A percentile compares a stretch with the other conserved stretches of the same genome.
Evolutionary conservation across 2,113 vertebrate genomes (phyloP).

Genomic region (Gnathonemus longibarbis): DNA sequence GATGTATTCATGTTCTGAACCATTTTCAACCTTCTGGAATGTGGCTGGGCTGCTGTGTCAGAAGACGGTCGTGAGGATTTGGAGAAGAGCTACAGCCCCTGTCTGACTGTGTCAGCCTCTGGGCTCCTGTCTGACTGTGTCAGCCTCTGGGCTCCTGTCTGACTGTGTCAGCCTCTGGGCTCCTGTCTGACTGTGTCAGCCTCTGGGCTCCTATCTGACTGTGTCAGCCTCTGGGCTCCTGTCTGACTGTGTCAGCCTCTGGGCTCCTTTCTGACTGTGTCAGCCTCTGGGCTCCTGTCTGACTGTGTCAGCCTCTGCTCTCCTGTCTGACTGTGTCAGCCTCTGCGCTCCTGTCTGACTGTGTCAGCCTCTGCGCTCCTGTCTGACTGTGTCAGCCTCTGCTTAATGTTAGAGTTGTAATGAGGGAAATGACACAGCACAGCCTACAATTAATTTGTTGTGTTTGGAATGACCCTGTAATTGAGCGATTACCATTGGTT

Average conservation of each 20-base stretch:
- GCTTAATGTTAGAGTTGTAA: not conserved
- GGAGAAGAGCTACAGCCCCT: not conserved
- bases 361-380: not conserved
- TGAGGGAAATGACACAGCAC: not conserved
- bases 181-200: not conserved
- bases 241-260: not conserved
- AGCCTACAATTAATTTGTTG: not conserved
- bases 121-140: too few species aligned
- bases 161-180: too few species aligned
- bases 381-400: not conserved
- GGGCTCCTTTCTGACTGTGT: too few species aligned
- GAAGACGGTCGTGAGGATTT: not conserved
- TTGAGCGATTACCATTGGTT: not conserved
- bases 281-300: too few species aligned
- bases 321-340: too few species aligned
- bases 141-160: too few species aligned
- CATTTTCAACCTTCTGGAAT: not conserved
- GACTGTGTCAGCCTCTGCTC: too few species aligned
- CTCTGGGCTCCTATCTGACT: too few species aligned
- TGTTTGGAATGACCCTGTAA: not conserved
- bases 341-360: too few species aligned
- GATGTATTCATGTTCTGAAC: not conserved
- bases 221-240: not conserved
- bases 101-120: not conserved
- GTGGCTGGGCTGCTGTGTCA: not conserved